Base-by-base conservation (phyloP, 2,797 vertebrate genomes). In the Sciurus vulgaris region DNA sequence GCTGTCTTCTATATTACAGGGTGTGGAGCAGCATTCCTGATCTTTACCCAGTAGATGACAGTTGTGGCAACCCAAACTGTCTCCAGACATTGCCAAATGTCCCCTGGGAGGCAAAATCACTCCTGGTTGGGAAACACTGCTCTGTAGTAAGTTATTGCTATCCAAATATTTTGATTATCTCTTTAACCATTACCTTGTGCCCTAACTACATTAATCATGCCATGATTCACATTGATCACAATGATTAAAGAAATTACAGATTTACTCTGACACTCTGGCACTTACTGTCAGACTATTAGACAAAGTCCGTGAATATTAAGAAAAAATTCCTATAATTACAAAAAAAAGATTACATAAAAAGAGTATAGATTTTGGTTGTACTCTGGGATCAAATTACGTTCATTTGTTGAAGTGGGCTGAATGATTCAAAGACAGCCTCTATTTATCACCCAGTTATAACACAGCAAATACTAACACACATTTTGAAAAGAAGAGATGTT, bases 201-300 rank as follows among this genome's bases (percentile, higher is more conserved):
- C 54, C 76, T 63, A 51, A 49, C 35, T 18, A 9, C 72, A 91
- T 90, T 86, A 96, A 84, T 96, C 93, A 86, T 94, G 74, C 59
- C 96, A 86, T 61, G 59, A 86, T 87, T 96, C 93, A 92, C 77
- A 88, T 7, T 88, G 84, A 96, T 96, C 92, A 96, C 76, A 82
- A 96, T 95, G 91, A 96, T 96, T 97, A 95, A 86, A 93, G 86
- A 97, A 96, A 97, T 97, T 90, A 95, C 78, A 90, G 87, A 96
- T 84, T 93, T 86, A 56, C 85, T 92, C 72, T 86, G 83, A 49
- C 72, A 63, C 78, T 91, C 72, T 86, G 83, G 54, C 72, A 87
- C 69, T 86, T 65, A 92, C 47, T 41, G 56, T 93, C 70, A 92
- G 69, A 86, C 81, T 95, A 88, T 89, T 91, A 94, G 86, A 82